phyloP scores from a whole-genome alignment of 2,113 vertebrate species.

The Oreochromis niloticus region DNA sequence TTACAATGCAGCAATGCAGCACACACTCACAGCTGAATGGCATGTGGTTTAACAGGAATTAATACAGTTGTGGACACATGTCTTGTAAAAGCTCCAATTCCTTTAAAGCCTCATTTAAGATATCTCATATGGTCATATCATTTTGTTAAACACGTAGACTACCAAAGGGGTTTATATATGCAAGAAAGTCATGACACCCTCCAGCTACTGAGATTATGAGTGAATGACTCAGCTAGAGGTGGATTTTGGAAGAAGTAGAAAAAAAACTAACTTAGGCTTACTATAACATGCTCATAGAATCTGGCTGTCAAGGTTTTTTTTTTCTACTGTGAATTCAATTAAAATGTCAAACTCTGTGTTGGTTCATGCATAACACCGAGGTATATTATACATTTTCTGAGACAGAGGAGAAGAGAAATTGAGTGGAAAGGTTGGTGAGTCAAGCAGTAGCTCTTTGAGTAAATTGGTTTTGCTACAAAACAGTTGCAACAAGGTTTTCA shows the following conservation, averaged over 20 bases:
- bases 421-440: not conserved
- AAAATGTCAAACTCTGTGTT: constrained; percentile 47
- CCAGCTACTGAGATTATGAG: constrained; percentile 26
- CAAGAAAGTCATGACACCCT: constrained; percentile 11
- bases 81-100: constrained; percentile 37
- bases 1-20: not conserved
- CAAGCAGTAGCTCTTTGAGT: not conserved
- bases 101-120: constrained; percentile 43
- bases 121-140: constrained; percentile 10
- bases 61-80: constrained; percentile 3
- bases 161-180: not conserved
- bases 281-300: not conserved
- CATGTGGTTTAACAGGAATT: not conserved
- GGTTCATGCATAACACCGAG: constrained; percentile 25
- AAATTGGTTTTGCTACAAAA: constrained; percentile 35
- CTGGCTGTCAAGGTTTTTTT: constrained; percentile 20
- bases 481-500: constrained; percentile 1
- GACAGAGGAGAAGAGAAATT: not conserved
- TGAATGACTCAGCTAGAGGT: constrained; percentile 13
- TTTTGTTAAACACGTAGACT: constrained; percentile 5
- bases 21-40: not conserved
- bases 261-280: constrained; percentile 2
- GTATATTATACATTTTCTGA: constrained; percentile 20
- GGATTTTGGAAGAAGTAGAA: constrained; percentile 10
- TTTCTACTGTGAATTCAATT: constrained; percentile 50